A percentile compares a stretch with the other conserved stretches of the same genome.
phyloP scores from a whole-genome alignment of 2,797 vertebrate genomes.

The Chiloscyllium punctatum region DNA sequence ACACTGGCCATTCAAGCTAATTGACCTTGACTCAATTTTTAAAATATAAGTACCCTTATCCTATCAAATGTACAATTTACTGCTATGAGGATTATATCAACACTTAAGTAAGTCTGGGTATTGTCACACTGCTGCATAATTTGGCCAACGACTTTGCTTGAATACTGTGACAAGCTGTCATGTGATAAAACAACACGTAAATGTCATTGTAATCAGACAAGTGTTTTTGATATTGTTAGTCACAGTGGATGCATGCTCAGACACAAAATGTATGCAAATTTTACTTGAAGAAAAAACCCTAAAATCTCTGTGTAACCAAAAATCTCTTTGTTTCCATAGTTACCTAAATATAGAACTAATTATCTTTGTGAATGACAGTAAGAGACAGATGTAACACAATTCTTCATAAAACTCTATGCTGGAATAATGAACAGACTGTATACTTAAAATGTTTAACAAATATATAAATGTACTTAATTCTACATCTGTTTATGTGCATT shows the following conservation, averaged over 20 bases:
- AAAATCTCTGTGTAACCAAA: not conserved
- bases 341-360: slow-evolving; percentile 18
- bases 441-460: not conserved
- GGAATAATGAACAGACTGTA: slow-evolving; percentile 18
- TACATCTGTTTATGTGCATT: not conserved
- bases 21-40: not conserved
- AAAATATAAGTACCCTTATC: not conserved
- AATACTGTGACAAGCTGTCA: not conserved
- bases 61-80: not conserved
- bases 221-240: not conserved
- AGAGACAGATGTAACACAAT: not conserved
- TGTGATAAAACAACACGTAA: not conserved
- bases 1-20: not conserved
- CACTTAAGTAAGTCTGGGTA: not conserved
- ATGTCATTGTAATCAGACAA: not conserved
- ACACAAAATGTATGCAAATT: not conserved
- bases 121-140: not conserved
- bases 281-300: not conserved
- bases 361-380: not conserved
- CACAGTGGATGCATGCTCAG: not conserved
- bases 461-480: not conserved
- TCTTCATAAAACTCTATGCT: slow-evolving; percentile 7
- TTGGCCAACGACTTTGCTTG: not conserved
- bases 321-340: slow-evolving; percentile 18
- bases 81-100: not conserved